Conservation (phyloP, 2,888 invertebrate genomes). For the Cheilosia variabilis region DNA sequence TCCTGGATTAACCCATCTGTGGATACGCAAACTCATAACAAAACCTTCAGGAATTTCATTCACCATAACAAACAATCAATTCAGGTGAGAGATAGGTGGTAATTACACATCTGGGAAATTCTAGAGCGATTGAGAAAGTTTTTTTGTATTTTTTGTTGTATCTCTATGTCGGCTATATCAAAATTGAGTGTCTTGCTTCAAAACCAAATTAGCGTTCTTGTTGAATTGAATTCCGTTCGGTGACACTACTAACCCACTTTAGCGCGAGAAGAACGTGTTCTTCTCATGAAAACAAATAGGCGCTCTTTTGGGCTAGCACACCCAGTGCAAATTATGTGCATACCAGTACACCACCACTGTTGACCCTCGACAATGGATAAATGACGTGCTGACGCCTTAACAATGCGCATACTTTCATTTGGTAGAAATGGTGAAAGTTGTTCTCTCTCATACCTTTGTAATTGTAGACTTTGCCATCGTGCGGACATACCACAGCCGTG, state of each 20-base stretch:
- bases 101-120: constrained; percentile 10
- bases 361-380: constrained; percentile 23
- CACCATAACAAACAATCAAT: constrained; percentile 19
- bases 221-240: constrained; percentile 47
- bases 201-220: constrained; percentile 26
- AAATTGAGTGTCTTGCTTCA: constrained; percentile 39
- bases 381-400: constrained; percentile 33
- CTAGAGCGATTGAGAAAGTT: constrained; percentile 53
- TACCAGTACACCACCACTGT: background rate
- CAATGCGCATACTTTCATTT: constrained; percentile 62
- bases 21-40: constrained; percentile 39
- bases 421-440: constrained; percentile 69
- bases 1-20: constrained; percentile 40
- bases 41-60: constrained; percentile 10
- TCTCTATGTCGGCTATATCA: background rate
- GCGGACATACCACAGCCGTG: constrained; percentile 2
- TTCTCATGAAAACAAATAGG: constrained; percentile 35
- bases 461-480: constrained; percentile 18
- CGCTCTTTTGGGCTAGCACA: constrained; percentile 20
- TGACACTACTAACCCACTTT: constrained; percentile 69
- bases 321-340: constrained; percentile 34
- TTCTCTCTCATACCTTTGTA: constrained; percentile 23
- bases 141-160: background rate
- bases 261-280: constrained; percentile 48
- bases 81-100: constrained; percentile 59